These are phyloP conservation scores for Zaprionus tsacasi DNA, from an alignment of 1,140 invertebrate species.

Conservation along the genomic window DNA sequence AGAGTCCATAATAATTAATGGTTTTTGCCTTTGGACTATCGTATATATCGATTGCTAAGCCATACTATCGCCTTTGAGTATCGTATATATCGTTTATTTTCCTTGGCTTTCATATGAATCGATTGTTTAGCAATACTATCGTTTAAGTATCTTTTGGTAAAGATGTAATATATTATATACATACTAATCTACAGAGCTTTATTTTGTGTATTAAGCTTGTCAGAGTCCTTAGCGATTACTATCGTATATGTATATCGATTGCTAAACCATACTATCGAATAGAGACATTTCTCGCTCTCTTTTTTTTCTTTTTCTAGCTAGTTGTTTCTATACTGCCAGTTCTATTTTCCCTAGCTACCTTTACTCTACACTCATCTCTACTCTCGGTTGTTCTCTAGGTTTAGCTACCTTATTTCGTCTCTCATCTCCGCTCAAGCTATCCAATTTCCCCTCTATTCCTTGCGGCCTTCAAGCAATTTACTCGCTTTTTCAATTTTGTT, in stretches of 20 bases:
- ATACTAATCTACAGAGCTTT: not conserved
- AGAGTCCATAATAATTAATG: too few relatives aligned
- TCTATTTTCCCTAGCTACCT: not conserved
- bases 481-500: constrained; percentile 8
- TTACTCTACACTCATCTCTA: not conserved
- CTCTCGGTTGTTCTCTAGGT: too few relatives aligned
- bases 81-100: too few relatives aligned
- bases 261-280: too few relatives aligned
- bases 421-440: not conserved
- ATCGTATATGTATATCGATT: too few relatives aligned
- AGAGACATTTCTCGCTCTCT: not conserved
- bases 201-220: too few relatives aligned
- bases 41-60: too few relatives aligned
- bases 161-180: not conserved
- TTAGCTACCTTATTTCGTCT: not conserved
- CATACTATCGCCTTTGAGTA: too few relatives aligned
- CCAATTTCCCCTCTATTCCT: not conserved
- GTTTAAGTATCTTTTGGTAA: not conserved
- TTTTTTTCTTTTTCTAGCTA: not conserved
- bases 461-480: constrained; percentile 2
- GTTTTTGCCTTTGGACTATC: too few relatives aligned
- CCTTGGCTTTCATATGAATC: not conserved
- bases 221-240: too few relatives aligned
- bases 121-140: not conserved
- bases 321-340: too few relatives aligned